Evolutionary conservation across 2,797 vertebrate species (phyloP).

Genomic region (Sylvilagus floridanus): DNA sequence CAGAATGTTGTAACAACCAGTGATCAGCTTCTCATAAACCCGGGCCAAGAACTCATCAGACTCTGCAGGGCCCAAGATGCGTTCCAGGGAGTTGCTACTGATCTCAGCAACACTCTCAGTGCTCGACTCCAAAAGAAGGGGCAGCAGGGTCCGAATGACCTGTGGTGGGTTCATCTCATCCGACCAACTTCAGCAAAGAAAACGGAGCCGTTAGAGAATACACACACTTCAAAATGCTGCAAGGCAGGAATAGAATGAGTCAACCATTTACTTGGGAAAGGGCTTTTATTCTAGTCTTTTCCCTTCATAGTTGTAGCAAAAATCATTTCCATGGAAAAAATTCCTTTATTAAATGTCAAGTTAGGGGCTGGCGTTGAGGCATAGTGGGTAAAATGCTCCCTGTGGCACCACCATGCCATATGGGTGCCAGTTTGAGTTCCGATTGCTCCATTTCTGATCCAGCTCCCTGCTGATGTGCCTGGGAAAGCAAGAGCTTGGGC

Average conservation of each 20-base stretch:
- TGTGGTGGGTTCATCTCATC: constrained; percentile 96
- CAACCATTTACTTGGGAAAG: background rate
- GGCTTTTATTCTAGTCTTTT: background rate
- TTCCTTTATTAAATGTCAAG: constrained; percentile 25
- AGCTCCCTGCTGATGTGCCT: too few relatives aligned
- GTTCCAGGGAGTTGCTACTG: constrained; percentile 96
- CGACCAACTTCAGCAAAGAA: constrained; percentile 90
- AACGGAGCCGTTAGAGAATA: constrained; percentile 31
- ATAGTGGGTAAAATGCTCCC: too few relatives aligned
- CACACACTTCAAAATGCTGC: background rate
- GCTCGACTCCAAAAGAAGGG: constrained; percentile 96
- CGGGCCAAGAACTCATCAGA: constrained; percentile 97
- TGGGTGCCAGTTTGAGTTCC: too few relatives aligned
- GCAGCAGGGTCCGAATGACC: constrained; percentile 94
- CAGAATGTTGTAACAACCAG: constrained; percentile 97
- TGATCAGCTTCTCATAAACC: constrained; percentile 96
- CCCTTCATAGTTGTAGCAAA: background rate
- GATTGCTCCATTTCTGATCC: too few relatives aligned
- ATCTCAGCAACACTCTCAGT: constrained; percentile 98
- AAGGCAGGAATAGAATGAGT: background rate
- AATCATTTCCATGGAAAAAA: constrained; percentile 48
- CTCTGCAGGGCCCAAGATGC: constrained; percentile 96
- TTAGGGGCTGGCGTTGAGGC: too few relatives aligned
- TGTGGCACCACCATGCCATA: too few relatives aligned
- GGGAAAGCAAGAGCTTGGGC: too few relatives aligned